Evolutionary conservation across 2,113 vertebrate genomes (phyloP).

Genomic region (Phoxinus phoxinus): DNA sequence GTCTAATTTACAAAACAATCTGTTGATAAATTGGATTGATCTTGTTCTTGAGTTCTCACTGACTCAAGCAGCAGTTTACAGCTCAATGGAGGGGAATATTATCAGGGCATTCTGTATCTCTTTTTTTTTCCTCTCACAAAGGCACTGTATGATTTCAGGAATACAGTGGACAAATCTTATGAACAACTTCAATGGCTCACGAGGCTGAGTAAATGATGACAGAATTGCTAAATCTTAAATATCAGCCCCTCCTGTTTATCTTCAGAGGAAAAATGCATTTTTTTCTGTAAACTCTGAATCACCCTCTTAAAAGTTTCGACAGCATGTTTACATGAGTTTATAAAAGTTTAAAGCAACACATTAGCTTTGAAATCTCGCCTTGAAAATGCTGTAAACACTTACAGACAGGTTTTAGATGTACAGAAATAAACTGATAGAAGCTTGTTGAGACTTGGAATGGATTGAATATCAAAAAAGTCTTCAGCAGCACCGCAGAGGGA

Average conservation of each 20-base stretch:
- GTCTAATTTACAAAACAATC: neutral
- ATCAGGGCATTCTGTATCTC: neutral
- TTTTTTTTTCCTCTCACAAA: too few species aligned
- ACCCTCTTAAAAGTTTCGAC: neutral
- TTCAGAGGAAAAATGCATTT: neutral
- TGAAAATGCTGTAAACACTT: conserved; percentile 6
- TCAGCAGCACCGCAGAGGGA: neutral
- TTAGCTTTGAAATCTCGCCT: conserved; percentile 6
- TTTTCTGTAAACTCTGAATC: neutral
- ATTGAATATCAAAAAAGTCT: neutral
- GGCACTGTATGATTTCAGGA: too few species aligned
- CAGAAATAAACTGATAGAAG: conserved; percentile 4
- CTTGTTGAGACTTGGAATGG: neutral
- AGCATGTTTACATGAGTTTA: neutral
- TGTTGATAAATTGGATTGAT: neutral
- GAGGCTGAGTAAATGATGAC: neutral
- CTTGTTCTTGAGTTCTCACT: neutral
- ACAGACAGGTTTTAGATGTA: neutral
- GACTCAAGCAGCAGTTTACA: neutral
- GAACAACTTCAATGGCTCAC: neutral
- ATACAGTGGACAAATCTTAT: neutral
- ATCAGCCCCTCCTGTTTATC: neutral
- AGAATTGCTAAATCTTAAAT: neutral
- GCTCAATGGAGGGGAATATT: neutral
- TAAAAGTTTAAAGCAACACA: neutral